Percentiles rank a stretch among this genome's conserved stretches.
Conservation (phyloP, 2,113 vertebrate species). For the Peromyscus maniculatus region DNA sequence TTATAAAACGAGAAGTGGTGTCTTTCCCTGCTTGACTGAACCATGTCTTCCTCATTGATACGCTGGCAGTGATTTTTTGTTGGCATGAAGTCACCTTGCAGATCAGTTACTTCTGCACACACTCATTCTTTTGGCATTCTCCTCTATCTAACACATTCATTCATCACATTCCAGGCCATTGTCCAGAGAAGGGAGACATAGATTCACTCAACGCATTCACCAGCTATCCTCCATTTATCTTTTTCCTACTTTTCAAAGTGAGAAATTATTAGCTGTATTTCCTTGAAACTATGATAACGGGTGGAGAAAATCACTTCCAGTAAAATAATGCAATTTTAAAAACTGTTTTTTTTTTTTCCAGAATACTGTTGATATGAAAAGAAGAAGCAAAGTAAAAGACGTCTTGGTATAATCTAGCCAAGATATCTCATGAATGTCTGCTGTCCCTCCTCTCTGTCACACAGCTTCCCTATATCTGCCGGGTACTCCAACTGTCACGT, state of each 20-base stretch:
- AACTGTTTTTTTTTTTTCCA: constrained; percentile 40
- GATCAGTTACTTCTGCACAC: constrained; percentile 40
- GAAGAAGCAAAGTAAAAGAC: neutral
- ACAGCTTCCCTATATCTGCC: neutral
- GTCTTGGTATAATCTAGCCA: constrained; percentile 32
- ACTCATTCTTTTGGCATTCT: constrained; percentile 23
- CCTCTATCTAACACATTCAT: constrained; percentile 24
- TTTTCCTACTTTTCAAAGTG: neutral
- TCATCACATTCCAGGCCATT: constrained; percentile 13
- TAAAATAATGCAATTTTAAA: neutral
- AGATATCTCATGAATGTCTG: neutral
- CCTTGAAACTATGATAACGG: neutral
- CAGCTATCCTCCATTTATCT: too few relatives aligned
- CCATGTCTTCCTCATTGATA: neutral
- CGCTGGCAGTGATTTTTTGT: neutral
- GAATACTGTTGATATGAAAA: neutral
- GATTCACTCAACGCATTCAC: neutral
- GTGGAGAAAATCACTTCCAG: neutral
- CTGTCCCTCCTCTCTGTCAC: neutral
- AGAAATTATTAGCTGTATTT: neutral
- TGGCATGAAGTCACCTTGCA: constrained; percentile 24
- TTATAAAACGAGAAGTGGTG: neutral
- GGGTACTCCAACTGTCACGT: neutral
- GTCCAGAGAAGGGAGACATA: constrained; percentile 33
- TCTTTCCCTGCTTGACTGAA: neutral